phyloP scores from a whole-genome alignment of 2,888 invertebrate genomes.

The Galeopsomyia nigrocyanea region DNA sequence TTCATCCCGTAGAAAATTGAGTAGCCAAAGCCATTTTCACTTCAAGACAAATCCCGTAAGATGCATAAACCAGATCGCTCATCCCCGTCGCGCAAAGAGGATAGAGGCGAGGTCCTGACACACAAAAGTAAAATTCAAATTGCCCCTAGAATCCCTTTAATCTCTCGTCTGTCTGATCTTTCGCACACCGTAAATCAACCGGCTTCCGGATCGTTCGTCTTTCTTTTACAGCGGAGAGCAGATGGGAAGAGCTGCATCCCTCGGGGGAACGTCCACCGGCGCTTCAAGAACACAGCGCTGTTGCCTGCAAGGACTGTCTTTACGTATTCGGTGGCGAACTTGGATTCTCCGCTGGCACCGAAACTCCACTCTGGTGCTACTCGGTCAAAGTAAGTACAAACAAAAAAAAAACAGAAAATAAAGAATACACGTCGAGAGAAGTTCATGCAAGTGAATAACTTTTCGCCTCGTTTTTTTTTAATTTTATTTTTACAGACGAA shows the following conservation, averaged over 20 bases:
- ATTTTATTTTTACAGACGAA: constrained; percentile 69
- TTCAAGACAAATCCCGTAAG: background rate
- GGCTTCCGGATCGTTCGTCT: background rate
- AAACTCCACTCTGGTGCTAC: constrained; percentile 89
- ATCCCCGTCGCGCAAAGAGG: too few relatives aligned
- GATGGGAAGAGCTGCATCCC: constrained; percentile 82
- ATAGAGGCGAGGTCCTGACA: too few relatives aligned
- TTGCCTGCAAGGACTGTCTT: constrained; percentile 81
- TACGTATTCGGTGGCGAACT: constrained; percentile 92
- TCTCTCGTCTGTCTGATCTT: too few relatives aligned
- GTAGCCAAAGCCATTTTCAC: background rate
- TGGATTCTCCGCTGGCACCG: constrained; percentile 80
- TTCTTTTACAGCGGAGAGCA: constrained; percentile 75
- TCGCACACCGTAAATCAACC: too few relatives aligned
- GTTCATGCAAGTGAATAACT: background rate
- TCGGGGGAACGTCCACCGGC: constrained; percentile 82
- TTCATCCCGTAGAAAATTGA: too few relatives aligned
- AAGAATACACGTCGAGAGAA: too few relatives aligned
- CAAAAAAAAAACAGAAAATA: background rate
- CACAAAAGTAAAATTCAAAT: too few relatives aligned
- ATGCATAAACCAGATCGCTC: too few relatives aligned
- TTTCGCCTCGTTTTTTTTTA: background rate
- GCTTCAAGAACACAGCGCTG: constrained; percentile 87
- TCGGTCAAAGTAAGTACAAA: constrained; percentile 76
- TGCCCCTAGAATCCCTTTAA: too few relatives aligned